Base-by-base conservation (phyloP, 2,113 vertebrate species). In the Hyla sarda region DNA sequence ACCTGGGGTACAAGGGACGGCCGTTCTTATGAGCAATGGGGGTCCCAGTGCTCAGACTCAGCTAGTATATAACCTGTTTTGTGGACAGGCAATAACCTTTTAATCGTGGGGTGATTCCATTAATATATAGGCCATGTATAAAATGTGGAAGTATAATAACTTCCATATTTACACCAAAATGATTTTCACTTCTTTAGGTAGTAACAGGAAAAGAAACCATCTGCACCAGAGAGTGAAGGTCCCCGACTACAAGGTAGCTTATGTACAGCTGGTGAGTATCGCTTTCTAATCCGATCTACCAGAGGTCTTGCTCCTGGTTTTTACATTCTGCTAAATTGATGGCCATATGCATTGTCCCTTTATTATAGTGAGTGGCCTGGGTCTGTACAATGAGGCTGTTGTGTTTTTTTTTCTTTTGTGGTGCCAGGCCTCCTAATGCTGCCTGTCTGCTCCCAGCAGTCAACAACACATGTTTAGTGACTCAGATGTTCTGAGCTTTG, bases 231-330 rank as follows among this genome's bases (percentile, higher is more conserved):
- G 92, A 32, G 92, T 98, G 81, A 99, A 99, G 92, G 91, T 91
- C 75, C 97, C 98, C 0, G 98, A 99, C 91, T 98, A 95, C 91
- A 99, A 99, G 93, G 96, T 98, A 0, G 98, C 98, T 28, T 99
- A 99, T 3, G 94, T 99, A 88, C 98, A 99, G 90, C 91, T 99
- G 97, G 98, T 99, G 91, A 97, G 98, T 92, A 84, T 19, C 17
- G 19, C n/a, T 23, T 41, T 10, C 16, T 17, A 30, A 11, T 6
- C 45, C 13, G 14, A 19, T 34, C 13, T 41, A 8, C 41, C 3
- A 8, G 1, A 65, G 62, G 62, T 3, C 25, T 77, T 34, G 74
- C 16, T 76, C 45, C 5, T 28, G 28, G 13, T 28, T 12, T 30
- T 52, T 6, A 28, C 25, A 13, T 13, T 47, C 21, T n/a, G 7